Conservation (phyloP, 2,113 vertebrate species). For the Ophiodon elongatus region DNA sequence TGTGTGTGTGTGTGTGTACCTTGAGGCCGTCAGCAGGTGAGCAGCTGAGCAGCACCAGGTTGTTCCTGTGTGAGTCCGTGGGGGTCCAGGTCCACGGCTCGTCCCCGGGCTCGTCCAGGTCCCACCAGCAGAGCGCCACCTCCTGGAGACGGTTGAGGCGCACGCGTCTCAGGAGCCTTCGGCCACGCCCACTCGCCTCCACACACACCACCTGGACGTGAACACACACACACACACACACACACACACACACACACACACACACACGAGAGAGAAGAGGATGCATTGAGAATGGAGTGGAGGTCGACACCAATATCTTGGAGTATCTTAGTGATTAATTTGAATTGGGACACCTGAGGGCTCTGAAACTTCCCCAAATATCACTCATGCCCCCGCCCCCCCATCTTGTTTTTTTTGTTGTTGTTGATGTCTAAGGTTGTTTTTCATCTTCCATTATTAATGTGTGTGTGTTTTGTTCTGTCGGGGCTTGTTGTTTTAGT, state of each 20-base stretch:
- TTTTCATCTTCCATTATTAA: slow-evolving; percentile 80
- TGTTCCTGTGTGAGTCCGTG: slow-evolving; percentile 86
- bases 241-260: slow-evolving; percentile 15
- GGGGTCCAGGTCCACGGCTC: slow-evolving; percentile 92
- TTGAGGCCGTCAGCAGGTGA: slow-evolving; percentile 86
- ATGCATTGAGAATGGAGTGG: not conserved
- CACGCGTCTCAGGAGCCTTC: slow-evolving; percentile 83
- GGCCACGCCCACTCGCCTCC: slow-evolving; percentile 83
- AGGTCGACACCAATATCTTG: not conserved
- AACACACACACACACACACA: not conserved
- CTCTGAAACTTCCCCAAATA: slow-evolving; percentile 42
- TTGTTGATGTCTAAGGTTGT: slow-evolving; percentile 66
- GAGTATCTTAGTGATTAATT: not conserved
- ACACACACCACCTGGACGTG: slow-evolving; percentile 86
- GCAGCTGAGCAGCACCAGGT: slow-evolving; percentile 90
- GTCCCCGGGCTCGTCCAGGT: slow-evolving; percentile 74
- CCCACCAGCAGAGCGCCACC: slow-evolving; percentile 93
- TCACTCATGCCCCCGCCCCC: slow-evolving; percentile 47
- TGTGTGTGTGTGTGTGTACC: slow-evolving; percentile 78
- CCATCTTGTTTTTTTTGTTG: slow-evolving; percentile 39
- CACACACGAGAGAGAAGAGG: not conserved
- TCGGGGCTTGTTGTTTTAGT: slow-evolving; percentile 75
- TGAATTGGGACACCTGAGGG: slow-evolving; percentile 56
- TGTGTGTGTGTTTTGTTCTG: slow-evolving; percentile 68
- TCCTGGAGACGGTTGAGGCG: slow-evolving; percentile 88